phyloP scores from a whole-genome alignment of 1,140 invertebrate genomes.

The Brachionus calyciflorus region DNA sequence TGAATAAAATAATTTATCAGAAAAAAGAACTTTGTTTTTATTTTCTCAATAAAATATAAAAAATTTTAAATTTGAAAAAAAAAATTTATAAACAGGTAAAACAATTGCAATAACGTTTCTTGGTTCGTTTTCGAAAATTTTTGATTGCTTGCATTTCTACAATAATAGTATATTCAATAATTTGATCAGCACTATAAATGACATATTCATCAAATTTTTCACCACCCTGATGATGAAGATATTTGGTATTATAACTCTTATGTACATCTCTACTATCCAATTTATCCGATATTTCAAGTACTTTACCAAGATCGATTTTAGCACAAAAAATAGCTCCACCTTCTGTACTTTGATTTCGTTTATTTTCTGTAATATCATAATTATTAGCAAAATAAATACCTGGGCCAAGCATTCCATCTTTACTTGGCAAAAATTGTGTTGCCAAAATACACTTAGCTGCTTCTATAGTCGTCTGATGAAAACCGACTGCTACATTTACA shows the following conservation, averaged over 20 bases:
- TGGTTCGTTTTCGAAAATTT: neutral
- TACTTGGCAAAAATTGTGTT: neutral
- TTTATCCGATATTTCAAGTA: neutral
- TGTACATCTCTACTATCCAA: constrained; percentile 15
- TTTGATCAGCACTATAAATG: constrained; percentile 11
- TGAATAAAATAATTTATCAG: no score
- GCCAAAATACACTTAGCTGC: constrained; percentile 4
- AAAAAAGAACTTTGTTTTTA: no score
- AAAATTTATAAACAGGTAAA: neutral
- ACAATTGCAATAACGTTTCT: neutral
- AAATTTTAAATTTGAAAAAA: no score
- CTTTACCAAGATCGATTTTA: constrained; percentile 20
- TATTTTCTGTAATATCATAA: constrained; percentile 34
- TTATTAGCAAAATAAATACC: constrained; percentile 35
- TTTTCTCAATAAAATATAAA: no score
- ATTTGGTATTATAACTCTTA: constrained; percentile 3
- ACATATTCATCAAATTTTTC: constrained; percentile 39
- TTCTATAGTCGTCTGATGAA: constrained; percentile 16
- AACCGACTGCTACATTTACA: neutral
- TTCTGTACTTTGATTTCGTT: constrained; percentile 19
- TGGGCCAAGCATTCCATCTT: constrained; percentile 20
- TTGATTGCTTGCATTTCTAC: constrained; percentile 1
- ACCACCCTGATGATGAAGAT: constrained; percentile 12
- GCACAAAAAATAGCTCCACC: constrained; percentile 32
- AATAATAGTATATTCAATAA: constrained; percentile 13